phyloP scores from a whole-genome alignment of 2,797 vertebrate species.

The Epinephelus awoara region DNA sequence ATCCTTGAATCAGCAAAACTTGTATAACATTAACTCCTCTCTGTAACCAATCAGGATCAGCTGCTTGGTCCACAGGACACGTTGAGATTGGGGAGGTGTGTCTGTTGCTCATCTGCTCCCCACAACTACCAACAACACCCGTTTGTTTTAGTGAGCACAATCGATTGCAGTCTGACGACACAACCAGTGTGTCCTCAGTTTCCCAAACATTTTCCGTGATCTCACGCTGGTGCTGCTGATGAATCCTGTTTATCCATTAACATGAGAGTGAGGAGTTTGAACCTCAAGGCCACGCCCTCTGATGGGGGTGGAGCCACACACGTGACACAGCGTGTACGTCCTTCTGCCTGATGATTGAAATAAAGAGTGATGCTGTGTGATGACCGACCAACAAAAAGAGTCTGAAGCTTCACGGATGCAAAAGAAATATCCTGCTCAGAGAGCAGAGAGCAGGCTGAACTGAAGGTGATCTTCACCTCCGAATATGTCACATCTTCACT shows the following conservation, averaged over 20 bases:
- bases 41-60: not conserved
- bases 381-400: too few species aligned
- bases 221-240: not conserved
- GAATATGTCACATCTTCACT: too few species aligned
- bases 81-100: not conserved
- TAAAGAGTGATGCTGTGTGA: not conserved
- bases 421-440: too few species aligned
- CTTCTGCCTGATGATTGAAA: too few species aligned
- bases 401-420: too few species aligned
- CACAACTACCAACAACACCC: not conserved
- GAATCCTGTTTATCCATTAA: not conserved
- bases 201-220: not conserved
- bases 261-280: too few species aligned
- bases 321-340: not conserved
- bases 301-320: not conserved
- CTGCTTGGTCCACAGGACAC: not conserved
- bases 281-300: not conserved
- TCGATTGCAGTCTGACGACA: not conserved
- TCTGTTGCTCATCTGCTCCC: not conserved
- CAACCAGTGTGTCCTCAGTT: slow-evolving; percentile 38
- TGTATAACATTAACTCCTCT: not conserved
- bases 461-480: too few species aligned
- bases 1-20: not conserved
- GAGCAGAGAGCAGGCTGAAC: too few species aligned
- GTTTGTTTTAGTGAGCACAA: too few species aligned